A percentile compares a stretch with the other conserved stretches of the same genome.
Conservation (phyloP, 2,888 invertebrate species). For the Gymnosoma rotundatum region DNA sequence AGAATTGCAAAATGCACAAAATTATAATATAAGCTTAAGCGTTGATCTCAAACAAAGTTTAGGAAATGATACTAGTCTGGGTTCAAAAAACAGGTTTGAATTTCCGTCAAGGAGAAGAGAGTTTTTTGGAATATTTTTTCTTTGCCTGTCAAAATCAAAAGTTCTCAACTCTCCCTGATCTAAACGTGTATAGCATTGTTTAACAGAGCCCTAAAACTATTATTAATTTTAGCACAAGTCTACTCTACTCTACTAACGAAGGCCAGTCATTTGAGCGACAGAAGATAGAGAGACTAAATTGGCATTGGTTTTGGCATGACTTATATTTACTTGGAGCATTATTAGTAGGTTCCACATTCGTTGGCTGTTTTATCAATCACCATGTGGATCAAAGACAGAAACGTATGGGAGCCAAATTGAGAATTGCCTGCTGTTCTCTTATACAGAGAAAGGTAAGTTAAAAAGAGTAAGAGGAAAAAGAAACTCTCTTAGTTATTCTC, state of each 20-base stretch:
- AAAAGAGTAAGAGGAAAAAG: neutral
- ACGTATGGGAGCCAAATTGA: slow-evolving; percentile 85
- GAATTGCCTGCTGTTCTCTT: slow-evolving; percentile 87
- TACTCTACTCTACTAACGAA: no score
- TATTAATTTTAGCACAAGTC: neutral
- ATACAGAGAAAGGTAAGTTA: slow-evolving; percentile 86
- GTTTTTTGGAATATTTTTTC: no score
- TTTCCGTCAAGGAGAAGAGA: no score
- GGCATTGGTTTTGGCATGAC: slow-evolving; percentile 77
- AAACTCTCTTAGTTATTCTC: neutral
- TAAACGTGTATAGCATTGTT: no score
- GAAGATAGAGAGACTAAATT: neutral
- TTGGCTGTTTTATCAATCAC: slow-evolving; percentile 80
- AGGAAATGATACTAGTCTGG: no score
- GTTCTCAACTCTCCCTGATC: no score
- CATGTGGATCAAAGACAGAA: slow-evolving; percentile 80
- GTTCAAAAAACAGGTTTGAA: no score
- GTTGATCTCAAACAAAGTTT: slow-evolving; percentile 2
- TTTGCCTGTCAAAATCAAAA: no score
- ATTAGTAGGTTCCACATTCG: slow-evolving; percentile 78
- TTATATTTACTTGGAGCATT: slow-evolving; percentile 78
- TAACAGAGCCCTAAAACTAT: neutral
- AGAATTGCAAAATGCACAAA: slow-evolving; percentile 76
- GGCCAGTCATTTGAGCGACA: neutral
- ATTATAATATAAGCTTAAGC: neutral